Evolutionary conservation across 2,113 vertebrate species (phyloP), one percentile per base, ranked within the genome.

Genomic region (Gymnobelideus leadbeateri): DNA sequence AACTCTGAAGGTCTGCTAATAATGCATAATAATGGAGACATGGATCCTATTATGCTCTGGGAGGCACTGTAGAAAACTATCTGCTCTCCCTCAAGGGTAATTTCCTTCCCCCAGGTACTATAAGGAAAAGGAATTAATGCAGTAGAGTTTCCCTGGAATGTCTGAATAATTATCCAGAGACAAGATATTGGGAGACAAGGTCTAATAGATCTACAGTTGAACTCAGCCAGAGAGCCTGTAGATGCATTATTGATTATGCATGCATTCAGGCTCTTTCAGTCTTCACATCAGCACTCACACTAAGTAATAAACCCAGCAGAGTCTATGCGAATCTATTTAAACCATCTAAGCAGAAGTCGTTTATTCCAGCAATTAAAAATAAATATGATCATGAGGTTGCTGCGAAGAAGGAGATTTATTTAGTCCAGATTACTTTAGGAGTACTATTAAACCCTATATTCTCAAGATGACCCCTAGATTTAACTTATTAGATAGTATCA

Each of bases 341-440:
- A 97, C 91, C 51, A 95, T 89, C 93, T 97, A 94, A 97, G 97
- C 92, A 97, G 93, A 97, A 97, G 95, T 97, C 46, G 96, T 97
- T 98, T 98, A 97, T 97, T 98, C 94, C 51, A 98, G 91, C 51
- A 98, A 98, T 98, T 98, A 98, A 98, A 98, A 98, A 98, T 97
- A 98, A 97, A 97, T 96, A 94, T 52, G 57, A 37, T 95, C 57
- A 96, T 95, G 92, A 97, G 31, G 89, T 97, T 98, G 95, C 47
- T 37, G 89, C 89, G 96, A 94, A 91, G 91, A 96, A 91, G 21
- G 43, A 93, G 96, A 98, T 97, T 98, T 98, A 98, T 96, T 97
- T 98, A 97, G 91, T 95, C 92, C 51, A 94, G 52, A 49, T 49
- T 93, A 93, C 25, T 97, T 96, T 91, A 95, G 94, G 46, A 91